Conservation (phyloP, 2,797 vertebrate species). For the Cuniculus paca region DNA sequence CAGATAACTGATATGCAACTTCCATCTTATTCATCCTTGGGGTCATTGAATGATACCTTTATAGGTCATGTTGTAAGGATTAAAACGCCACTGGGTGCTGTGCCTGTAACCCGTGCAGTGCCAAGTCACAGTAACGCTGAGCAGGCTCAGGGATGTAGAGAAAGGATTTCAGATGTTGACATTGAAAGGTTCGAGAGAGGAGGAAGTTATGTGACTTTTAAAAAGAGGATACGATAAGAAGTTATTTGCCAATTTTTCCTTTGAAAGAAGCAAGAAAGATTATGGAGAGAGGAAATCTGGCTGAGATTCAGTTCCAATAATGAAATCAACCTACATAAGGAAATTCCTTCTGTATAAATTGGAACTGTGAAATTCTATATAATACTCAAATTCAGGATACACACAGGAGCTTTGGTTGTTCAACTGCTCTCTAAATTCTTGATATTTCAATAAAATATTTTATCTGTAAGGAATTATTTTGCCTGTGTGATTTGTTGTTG, state of each 20-base stretch:
- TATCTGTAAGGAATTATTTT: neutral
- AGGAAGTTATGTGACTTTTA: neutral
- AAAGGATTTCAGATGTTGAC: neutral
- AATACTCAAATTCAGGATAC: neutral
- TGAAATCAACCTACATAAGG: neutral
- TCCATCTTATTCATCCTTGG: constrained; percentile 73
- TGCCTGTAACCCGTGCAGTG: constrained; percentile 9
- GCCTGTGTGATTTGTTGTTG: neutral
- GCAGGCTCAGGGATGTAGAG: neutral
- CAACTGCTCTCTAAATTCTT: neutral
- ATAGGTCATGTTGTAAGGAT: constrained; percentile 74
- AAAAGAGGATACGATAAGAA: neutral
- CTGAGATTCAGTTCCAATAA: constrained; percentile 17
- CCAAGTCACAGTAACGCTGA: neutral
- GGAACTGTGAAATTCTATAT: neutral
- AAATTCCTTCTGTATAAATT: neutral
- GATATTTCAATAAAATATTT: neutral
- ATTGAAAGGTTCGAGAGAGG: neutral
- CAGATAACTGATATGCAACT: constrained; percentile 84
- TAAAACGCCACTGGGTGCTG: neutral
- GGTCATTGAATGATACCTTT: constrained; percentile 71
- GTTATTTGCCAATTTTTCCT: constrained; percentile 6
- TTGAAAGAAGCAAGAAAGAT: neutral
- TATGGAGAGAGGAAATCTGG: neutral
- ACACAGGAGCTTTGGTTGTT: neutral